These are phyloP conservation scores for Phoebastria nigripes DNA, from an alignment of 2,797 vertebrate species.

Conservation along the genomic window DNA sequence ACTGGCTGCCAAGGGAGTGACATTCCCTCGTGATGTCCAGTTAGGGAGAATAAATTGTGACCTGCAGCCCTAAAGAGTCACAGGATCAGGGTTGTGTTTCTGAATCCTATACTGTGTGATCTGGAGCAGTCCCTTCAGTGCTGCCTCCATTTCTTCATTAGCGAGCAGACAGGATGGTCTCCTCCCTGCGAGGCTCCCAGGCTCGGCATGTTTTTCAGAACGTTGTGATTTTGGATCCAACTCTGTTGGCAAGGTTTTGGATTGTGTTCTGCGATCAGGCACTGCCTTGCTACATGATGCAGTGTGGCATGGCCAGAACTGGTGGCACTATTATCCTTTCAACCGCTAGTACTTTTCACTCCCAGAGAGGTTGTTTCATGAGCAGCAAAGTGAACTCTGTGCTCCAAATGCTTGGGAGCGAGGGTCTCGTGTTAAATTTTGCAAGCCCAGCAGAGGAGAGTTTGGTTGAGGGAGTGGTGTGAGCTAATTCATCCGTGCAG, in stretches of 20 bases:
- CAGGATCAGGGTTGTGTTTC: neutral
- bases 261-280: neutral
- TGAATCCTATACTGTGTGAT: neutral
- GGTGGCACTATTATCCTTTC: neutral
- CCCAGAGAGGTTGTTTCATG: neutral
- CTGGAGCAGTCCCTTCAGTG: neutral
- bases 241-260: neutral
- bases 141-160: neutral
- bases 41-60: neutral
- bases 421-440: neutral
- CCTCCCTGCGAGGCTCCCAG: neutral
- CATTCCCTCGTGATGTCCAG: rapidly evolving
- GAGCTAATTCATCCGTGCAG: neutral
- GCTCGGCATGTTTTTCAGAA: rapidly evolving
- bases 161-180: neutral
- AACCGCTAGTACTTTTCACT: neutral
- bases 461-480: neutral
- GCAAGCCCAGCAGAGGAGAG: neutral
- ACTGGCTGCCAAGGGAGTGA: neutral
- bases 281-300: neutral
- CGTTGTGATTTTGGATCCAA: neutral
- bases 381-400: neutral
- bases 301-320: neutral
- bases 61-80: neutral
- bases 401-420: neutral